Evolutionary conservation across 2,113 vertebrate species (phyloP).

Genomic region (Gulo gulo): DNA sequence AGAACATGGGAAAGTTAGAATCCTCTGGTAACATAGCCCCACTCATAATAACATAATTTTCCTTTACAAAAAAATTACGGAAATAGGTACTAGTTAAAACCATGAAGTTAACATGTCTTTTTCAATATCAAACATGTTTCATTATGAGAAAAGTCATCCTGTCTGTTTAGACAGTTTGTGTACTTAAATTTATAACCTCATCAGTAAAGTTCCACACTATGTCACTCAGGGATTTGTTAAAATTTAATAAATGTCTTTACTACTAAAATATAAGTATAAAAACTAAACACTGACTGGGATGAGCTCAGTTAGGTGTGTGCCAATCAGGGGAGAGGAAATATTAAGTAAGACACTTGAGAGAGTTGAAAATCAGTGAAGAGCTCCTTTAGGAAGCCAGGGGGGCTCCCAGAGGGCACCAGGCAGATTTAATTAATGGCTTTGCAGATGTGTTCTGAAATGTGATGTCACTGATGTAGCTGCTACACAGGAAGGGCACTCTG

Average conservation of each 20-base stretch:
- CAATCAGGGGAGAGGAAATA: neutral
- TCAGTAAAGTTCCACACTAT: constrained; percentile 5
- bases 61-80: neutral
- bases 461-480: neutral
- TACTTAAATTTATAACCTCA: constrained; percentile 35
- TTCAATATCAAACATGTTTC: neutral
- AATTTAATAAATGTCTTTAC: constrained; percentile 26
- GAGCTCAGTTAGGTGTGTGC: neutral
- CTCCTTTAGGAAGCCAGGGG: no score
- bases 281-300: neutral
- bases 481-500: neutral
- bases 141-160: neutral
- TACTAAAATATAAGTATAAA: neutral
- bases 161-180: neutral
- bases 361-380: neutral
- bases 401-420: neutral
- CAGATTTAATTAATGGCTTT: neutral
- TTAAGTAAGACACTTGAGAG: neutral
- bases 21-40: neutral
- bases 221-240: constrained; percentile 17
- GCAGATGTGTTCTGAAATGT: neutral
- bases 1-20: neutral
- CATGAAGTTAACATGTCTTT: neutral
- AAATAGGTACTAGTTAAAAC: neutral
- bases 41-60: neutral